phyloP scores from a whole-genome alignment of 2,888 invertebrate species.

The Eupithecia abbreviata region DNA sequence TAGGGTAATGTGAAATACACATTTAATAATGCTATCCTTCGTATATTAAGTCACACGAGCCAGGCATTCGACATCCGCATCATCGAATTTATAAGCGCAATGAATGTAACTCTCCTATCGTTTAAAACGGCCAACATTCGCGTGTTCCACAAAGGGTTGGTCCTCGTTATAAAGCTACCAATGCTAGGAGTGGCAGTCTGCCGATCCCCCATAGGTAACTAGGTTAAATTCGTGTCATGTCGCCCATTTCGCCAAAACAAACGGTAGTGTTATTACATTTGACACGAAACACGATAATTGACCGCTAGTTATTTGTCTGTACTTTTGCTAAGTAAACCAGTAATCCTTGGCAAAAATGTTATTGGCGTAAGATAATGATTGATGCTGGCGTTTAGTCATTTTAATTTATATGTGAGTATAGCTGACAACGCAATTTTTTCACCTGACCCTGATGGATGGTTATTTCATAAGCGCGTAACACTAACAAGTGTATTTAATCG shows the following conservation, averaged over 20 bases:
- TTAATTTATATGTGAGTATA: neutral
- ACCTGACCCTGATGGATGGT: constrained; percentile 6
- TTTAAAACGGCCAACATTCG: constrained; percentile 40
- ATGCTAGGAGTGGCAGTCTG: constrained; percentile 52
- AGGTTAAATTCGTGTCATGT: constrained; percentile 64
- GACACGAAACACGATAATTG: constrained; percentile 56
- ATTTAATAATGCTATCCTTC: neutral
- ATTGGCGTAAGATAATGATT: neutral
- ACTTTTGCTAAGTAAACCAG: neutral
- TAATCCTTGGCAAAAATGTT: neutral
- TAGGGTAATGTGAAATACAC: no score
- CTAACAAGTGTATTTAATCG: constrained; percentile 11
- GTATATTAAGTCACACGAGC: neutral
- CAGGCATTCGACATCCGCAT: neutral
- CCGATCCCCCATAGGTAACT: constrained; percentile 55
- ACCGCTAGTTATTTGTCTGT: constrained; percentile 18
- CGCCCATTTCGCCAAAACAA: constrained; percentile 52
- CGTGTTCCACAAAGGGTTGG: constrained; percentile 68
- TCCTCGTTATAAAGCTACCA: constrained; percentile 48
- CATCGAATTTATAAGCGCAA: neutral
- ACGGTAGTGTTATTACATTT: constrained; percentile 55
- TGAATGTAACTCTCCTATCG: neutral
- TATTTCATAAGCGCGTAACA: constrained; percentile 8
- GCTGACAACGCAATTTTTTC: constrained; percentile 4
- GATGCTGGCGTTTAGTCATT: neutral